Percentiles rank a stretch among this genome's conserved stretches.
phyloP scores from a whole-genome alignment of 2,113 vertebrate genomes.

The Dinomys branickii region DNA sequence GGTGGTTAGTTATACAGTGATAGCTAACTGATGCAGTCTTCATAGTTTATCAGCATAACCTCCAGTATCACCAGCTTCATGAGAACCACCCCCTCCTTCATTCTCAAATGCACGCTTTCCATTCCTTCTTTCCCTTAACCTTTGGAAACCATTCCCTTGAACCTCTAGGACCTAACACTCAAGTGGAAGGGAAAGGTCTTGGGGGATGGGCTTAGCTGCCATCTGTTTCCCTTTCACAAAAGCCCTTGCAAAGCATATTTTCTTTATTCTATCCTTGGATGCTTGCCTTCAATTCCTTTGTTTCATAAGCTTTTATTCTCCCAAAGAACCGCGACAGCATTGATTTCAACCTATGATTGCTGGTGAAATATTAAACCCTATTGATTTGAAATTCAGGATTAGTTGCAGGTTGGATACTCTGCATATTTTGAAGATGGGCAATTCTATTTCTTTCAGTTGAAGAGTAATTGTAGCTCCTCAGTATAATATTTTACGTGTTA shows the following conservation, averaged over 20 bases:
- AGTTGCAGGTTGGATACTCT: conserved; percentile 75
- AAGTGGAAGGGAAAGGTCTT: neutral
- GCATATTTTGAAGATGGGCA: conserved; percentile 81
- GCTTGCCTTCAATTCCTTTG: conserved; percentile 73
- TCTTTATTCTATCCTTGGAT: conserved; percentile 67
- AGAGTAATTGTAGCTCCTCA: conserved; percentile 78
- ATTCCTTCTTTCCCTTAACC: neutral
- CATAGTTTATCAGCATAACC: neutral
- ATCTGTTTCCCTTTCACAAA: conserved; percentile 7
- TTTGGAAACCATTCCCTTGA: neutral
- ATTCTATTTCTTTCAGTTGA: conserved; percentile 78
- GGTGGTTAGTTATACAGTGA: neutral
- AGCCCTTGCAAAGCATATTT: conserved; percentile 66
- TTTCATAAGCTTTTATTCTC: conserved; percentile 68
- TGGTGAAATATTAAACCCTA: conserved; percentile 88
- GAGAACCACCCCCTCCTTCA: neutral
- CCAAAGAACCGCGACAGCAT: conserved; percentile 79
- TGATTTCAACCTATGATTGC: conserved; percentile 85
- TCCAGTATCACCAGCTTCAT: neutral
- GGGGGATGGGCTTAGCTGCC: neutral
- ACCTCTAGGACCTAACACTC: neutral
- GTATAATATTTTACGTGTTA: conserved; percentile 22
- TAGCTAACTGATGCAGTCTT: neutral
- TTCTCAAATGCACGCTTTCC: neutral
- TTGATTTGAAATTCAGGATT: conserved; percentile 86